phyloP scores from a whole-genome alignment of 2,113 vertebrate species.

The Australoheros scitulus region DNA sequence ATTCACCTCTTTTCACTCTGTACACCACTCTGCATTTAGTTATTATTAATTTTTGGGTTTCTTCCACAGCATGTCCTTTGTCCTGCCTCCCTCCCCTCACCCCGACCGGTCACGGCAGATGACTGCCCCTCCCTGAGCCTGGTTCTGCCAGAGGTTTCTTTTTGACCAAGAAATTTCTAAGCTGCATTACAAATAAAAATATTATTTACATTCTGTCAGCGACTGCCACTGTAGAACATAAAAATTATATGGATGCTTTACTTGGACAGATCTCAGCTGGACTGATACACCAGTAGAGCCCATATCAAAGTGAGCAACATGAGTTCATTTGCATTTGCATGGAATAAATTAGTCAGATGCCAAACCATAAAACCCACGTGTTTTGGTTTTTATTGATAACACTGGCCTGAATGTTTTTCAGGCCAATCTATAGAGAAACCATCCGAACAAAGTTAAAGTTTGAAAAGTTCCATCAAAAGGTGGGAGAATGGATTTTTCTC shows the following conservation, averaged over 20 bases:
- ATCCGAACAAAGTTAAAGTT: neutral
- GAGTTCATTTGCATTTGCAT: neutral
- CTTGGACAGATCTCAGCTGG: neutral
- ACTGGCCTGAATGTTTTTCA: neutral
- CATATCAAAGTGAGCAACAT: neutral
- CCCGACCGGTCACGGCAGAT: too few relatives aligned
- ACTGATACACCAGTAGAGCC: neutral
- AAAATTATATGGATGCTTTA: neutral
- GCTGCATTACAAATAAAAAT: neutral
- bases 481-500: neutral
- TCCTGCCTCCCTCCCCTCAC: too few relatives aligned
- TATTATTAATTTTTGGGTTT: too few relatives aligned
- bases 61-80: too few relatives aligned
- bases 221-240: neutral
- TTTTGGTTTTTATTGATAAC: neutral
- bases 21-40: too few relatives aligned
- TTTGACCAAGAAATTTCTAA: neutral
- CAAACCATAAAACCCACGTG: constrained; percentile 4
- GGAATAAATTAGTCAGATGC: constrained; percentile 7
- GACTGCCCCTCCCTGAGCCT: too few relatives aligned
- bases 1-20: too few relatives aligned
- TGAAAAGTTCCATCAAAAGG: neutral
- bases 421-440: neutral
- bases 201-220: neutral
- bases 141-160: too few relatives aligned